Base-by-base conservation (phyloP, 2,888 invertebrate genomes). In the Heliconius cydno region DNA sequence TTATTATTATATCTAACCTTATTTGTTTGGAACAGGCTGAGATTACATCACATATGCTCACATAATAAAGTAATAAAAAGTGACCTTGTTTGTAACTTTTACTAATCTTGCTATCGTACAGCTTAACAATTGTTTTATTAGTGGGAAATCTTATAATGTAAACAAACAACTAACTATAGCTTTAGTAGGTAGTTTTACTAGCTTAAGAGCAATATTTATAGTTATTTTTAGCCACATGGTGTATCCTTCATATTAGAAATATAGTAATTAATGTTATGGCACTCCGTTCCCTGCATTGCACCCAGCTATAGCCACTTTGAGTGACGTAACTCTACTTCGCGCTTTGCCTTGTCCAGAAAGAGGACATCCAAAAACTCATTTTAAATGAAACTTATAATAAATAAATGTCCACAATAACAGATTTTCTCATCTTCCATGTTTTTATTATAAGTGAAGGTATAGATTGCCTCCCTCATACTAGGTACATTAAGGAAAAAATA, bases 1-100 rank as follows among this genome's bases (percentile, higher is more conserved):
- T 19, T 52, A 19, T 52, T 52, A 52, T 52, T 52, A 19, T 52
- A 52, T 52, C 19, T 52, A 52, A 19, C 25, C 28, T 65, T 28
- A 28, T 65, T 65, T 28, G 28, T 13, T 15, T 46, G 70, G 15
- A 70, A 7, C 15, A 70, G 3, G 13, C 41, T 6, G 15, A 25
- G 15, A 46, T 41, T 70, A 28, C 70, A 46, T 70, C 68, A 68
- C 13, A 70, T 41, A 25, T 41, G 70, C 41, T 28, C 15, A 25
- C 25, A 25, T 25, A 19, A 70, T 46, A 70, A 70, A 70, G 3
- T 19, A 19, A 70, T 70, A 70, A 70, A 46, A 9, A 46, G 25
- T 25, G 25, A 70, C 70, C 70, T 70, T 70, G 70, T 46, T 70
- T 46, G 70, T 46, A 41, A 41, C 41, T 46, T 70, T 70, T 15